A percentile compares a stretch with the other conserved stretches of the same genome.
Evolutionary conservation across 2,888 invertebrate genomes (phyloP).

Genomic region (Biston betularia): DNA sequence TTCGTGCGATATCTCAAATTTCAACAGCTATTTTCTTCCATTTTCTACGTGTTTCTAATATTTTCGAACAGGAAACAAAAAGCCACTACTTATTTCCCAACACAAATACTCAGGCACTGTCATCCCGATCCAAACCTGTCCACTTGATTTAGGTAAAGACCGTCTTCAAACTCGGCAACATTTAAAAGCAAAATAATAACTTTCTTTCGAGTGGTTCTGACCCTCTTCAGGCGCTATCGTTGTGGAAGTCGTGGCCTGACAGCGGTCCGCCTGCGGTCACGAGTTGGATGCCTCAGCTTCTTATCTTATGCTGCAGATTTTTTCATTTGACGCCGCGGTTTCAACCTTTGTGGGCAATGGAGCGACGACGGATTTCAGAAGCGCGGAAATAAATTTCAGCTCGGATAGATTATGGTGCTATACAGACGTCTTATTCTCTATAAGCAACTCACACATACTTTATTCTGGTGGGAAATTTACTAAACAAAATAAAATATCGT

Average conservation of each 20-base stretch:
- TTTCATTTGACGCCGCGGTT: conserved; percentile 13
- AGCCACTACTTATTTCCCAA: conserved; percentile 22
- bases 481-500: too few species aligned
- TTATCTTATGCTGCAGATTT: conserved; percentile 32
- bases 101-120: conserved; percentile 37
- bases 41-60: conserved; percentile 6
- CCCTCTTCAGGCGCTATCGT: conserved; percentile 61
- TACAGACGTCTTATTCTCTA: too few species aligned
- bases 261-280: conserved; percentile 53
- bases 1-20: background rate
- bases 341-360: background rate
- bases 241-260: conserved; percentile 52
- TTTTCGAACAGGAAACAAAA: conserved; percentile 16
- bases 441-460: too few species aligned
- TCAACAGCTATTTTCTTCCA: conserved; percentile 8
- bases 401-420: too few species aligned
- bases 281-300: conserved; percentile 23
- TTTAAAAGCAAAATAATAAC: conserved; percentile 49
- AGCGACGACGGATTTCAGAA: background rate
- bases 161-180: conserved; percentile 49
- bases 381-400: background rate
- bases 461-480: too few species aligned
- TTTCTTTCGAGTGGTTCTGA: conserved; percentile 51
- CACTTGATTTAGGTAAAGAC: conserved; percentile 49
- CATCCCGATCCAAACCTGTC: conserved; percentile 45